Evolutionary conservation across 2,888 invertebrate genomes (phyloP).

Genomic region (Mesoligia furuncula): DNA sequence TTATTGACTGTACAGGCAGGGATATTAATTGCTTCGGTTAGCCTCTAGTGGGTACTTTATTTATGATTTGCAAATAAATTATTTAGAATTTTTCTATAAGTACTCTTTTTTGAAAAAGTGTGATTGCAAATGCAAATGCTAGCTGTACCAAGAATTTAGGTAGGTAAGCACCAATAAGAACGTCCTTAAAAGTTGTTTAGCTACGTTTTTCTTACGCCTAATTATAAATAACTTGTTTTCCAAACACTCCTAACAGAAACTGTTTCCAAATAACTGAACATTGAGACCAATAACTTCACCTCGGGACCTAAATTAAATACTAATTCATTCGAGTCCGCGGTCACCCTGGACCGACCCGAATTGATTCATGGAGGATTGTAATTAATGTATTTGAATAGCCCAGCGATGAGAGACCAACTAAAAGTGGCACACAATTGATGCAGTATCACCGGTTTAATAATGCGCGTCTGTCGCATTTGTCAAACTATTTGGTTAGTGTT

Average conservation of each 20-base stretch:
- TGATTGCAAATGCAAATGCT: not conserved
- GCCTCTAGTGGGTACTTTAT: not conserved
- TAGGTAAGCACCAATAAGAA: not conserved
- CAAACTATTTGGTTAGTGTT: conserved; percentile 13
- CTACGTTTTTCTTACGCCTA: not conserved
- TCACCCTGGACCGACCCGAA: conserved; percentile 37
- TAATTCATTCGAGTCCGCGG: conserved; percentile 56
- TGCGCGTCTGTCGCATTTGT: conserved; percentile 14
- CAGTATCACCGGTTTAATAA: conserved; percentile 3
- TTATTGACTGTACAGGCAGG: no score
- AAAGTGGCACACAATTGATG: conserved; percentile 47
- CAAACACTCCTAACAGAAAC: not conserved
- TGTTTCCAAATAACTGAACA: not conserved
- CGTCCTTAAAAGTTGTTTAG: not conserved
- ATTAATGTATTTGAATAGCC: conserved; percentile 69
- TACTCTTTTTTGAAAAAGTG: not conserved
- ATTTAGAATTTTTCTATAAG: no score
- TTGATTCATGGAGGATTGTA: conserved; percentile 61
- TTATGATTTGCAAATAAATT: no score
- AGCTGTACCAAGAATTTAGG: not conserved
- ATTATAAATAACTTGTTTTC: not conserved
- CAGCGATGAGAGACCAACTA: conserved; percentile 62
- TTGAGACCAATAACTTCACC: conserved; percentile 9
- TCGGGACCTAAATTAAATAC: conserved; percentile 22
- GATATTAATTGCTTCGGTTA: no score